Percentiles rank a stretch among this genome's conserved stretches.
These are phyloP conservation scores for Thymallus thymallus DNA, from an alignment of 2,113 vertebrate genomes.

Conservation along the genomic window DNA sequence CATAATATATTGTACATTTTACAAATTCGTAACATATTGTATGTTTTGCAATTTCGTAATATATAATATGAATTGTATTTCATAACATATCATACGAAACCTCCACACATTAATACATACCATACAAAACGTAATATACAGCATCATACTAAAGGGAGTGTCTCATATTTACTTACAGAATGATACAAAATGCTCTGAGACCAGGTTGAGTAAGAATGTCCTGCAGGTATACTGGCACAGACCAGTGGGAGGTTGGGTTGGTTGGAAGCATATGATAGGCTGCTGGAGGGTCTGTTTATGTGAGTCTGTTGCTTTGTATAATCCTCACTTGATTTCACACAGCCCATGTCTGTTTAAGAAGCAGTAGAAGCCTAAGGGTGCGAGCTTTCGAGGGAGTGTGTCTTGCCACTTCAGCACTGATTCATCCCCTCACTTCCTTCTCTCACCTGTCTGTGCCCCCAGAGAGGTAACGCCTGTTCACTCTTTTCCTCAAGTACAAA, in stretches of 20 bases:
- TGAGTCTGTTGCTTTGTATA: not conserved
- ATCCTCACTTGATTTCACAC: not conserved
- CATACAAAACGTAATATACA: too few species aligned
- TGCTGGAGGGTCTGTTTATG: not conserved
- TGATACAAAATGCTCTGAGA: too few species aligned
- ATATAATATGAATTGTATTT: too few species aligned
- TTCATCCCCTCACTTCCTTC: not conserved
- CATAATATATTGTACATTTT: too few species aligned
- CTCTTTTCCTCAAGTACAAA: conserved; percentile 4
- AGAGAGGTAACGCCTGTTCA: not conserved
- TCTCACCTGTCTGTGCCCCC: not conserved
- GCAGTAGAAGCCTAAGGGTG: not conserved
- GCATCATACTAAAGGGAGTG: too few species aligned
- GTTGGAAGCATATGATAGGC: not conserved
- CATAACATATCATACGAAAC: too few species aligned
- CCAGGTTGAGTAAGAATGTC: not conserved
- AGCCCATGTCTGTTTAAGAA: not conserved
- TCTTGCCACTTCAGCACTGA: not conserved
- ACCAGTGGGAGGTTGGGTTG: not conserved
- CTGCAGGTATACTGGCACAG: not conserved
- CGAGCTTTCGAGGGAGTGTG: not conserved
- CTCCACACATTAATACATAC: too few species aligned
- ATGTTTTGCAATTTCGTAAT: too few species aligned
- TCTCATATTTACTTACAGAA: too few species aligned
- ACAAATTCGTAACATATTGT: too few species aligned